Conservation (phyloP, 2,888 invertebrate genomes). For the Pseudococcus longispinus region DNA sequence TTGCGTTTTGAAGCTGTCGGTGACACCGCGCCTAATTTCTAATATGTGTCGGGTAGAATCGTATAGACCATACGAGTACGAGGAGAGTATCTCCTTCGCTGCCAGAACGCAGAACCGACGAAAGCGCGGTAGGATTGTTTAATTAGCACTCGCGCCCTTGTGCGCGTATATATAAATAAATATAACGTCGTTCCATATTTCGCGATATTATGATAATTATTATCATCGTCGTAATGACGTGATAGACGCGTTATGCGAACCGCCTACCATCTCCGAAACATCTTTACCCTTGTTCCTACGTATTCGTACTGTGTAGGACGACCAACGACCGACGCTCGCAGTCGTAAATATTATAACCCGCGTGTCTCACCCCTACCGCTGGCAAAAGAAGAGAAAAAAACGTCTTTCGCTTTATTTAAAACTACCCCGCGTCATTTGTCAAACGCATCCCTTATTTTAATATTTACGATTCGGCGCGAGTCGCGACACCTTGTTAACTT, state of each 20-base stretch:
- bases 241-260: constrained; percentile 2
- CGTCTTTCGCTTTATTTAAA: background rate
- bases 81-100: background rate
- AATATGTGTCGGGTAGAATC: background rate
- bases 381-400: background rate
- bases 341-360: background rate
- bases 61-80: background rate
- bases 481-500: background rate
- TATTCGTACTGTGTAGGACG: background rate
- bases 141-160: constrained; percentile 39
- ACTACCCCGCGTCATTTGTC: constrained; percentile 40
- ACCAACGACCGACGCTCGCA: background rate
- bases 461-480: background rate
- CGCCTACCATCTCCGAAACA: constrained; percentile 2
- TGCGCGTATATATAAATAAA: no score
- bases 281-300: background rate
- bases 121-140: background rate
- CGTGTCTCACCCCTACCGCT: background rate
- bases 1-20: constrained; percentile 38
- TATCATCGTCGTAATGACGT: constrained; percentile 20
- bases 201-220: constrained; percentile 41
- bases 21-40: constrained; percentile 53
- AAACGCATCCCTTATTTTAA: constrained; percentile 46
- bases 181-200: constrained; percentile 27
- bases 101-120: background rate